Conservation (phyloP, 2,797 vertebrate genomes). For the Sylvilagus floridanus region DNA sequence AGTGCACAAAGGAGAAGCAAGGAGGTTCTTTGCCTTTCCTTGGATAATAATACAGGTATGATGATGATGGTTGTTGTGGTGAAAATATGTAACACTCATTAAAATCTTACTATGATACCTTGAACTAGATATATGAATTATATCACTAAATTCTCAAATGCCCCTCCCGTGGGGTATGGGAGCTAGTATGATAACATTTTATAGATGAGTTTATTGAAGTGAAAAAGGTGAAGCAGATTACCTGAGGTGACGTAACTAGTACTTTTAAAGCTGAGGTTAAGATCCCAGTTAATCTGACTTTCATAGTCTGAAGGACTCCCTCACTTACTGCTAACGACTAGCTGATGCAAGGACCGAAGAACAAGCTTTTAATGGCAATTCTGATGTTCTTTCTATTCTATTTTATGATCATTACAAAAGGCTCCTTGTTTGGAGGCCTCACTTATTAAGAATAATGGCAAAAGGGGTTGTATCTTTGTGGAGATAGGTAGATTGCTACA, state of each 20-base stretch:
- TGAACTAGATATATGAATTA: not conserved
- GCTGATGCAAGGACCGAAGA: not conserved
- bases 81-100: constrained; percentile 1
- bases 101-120: not conserved
- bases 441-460: not conserved
- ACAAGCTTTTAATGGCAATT: not conserved
- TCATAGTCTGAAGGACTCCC: not conserved
- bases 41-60: not conserved
- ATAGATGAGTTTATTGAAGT: constrained; percentile 17
- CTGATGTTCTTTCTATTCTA: not conserved
- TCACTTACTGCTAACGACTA: constrained; percentile 29
- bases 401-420: constrained; percentile 9
- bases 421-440: not conserved
- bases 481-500: not conserved
- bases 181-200: constrained; percentile 31
- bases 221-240: constrained; percentile 6
- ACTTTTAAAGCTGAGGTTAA: constrained; percentile 37
- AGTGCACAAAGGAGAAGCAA: constrained; percentile 21
- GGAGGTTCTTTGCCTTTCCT: constrained; percentile 16
- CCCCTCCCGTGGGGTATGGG: not conserved
- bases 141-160: constrained; percentile 52
- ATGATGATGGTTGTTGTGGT: not conserved
- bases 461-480: constrained; percentile 21
- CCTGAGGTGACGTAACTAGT: not conserved
- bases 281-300: constrained; percentile 15